These are phyloP conservation scores for Glaucidium brasilianum DNA, from an alignment of 2,113 vertebrate species.

Conservation along the genomic window DNA sequence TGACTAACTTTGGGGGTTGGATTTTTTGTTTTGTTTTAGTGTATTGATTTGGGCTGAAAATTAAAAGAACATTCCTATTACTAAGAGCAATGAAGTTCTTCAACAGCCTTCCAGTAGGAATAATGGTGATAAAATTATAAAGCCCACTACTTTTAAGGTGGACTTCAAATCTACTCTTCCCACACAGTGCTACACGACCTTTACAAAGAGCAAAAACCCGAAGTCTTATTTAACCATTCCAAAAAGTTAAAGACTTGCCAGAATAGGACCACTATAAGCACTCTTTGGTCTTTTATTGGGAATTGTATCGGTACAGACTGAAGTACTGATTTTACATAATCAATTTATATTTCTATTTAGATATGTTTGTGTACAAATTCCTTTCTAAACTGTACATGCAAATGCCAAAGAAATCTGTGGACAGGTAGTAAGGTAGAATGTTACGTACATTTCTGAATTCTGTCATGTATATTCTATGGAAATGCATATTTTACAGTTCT, in stretches of 20 bases:
- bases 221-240: neutral
- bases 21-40: neutral
- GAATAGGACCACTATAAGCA: neutral
- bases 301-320: neutral
- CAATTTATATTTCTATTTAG: neutral
- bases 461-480: neutral
- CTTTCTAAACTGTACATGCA: neutral
- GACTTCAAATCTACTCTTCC: neutral
- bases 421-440: neutral
- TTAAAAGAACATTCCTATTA: neutral
- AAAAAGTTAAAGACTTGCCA: neutral
- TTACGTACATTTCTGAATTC: neutral
- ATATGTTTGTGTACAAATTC: neutral
- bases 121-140: neutral
- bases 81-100: neutral
- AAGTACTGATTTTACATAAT: neutral
- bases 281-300: neutral
- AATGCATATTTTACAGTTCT: neutral
- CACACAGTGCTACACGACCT: neutral
- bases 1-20: neutral
- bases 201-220: neutral
- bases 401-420: neutral
- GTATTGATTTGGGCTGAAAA: neutral
- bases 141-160: neutral
- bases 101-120: neutral